Base-by-base conservation (phyloP, 2,113 vertebrate species). In the Corythornis cristatus region DNA sequence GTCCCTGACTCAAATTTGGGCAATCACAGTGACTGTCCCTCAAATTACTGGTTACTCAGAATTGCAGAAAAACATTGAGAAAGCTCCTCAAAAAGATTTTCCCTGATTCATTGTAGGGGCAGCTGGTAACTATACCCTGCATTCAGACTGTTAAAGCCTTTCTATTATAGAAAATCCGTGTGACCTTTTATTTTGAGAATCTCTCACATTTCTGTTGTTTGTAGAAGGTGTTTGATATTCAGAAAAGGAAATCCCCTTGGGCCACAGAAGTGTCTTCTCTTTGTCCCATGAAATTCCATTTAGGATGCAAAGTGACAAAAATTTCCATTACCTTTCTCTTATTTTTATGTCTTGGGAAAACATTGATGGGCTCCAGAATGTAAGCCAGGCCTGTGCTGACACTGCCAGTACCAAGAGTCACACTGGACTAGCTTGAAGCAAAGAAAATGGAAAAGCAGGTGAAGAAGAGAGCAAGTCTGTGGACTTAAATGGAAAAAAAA, bases 161-260 rank as follows among this genome's bases (percentile, higher is more conserved):
- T 89, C 94, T 91, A 88, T 94, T 93, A 96, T 16, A 91, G 88
- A 93, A 94, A 96, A 96, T 96, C 93, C 94, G 64, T 3, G 15
- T 92, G 96, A 96, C 96, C 96, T 95, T 96, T 96, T 91, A 78
- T 96, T 92, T 95, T 92, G 60, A 93, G 87, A 74, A 80, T 92
- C 78, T 79, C 82, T 95, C 95, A 88, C 89, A 91, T 89, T 94
- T 96, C 82, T 92, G 22, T 71, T 95, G 91, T 93, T 96, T 96
- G 95, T 85, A 72, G 82, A 95, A 68, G 53, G 21, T 89, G 85
- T 93, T 93, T 95, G 72, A 90, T 86, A 95, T 95, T 95, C 89
- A 93, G 79, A 33, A 93, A 7, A 86, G 43, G 65, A 95, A 93
- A 89, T 91, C 75, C 65, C 75, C 67, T 60, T 0, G 9, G 84